Base-by-base conservation (phyloP, 2,888 invertebrate genomes). In the Cantharis nigra region DNA sequence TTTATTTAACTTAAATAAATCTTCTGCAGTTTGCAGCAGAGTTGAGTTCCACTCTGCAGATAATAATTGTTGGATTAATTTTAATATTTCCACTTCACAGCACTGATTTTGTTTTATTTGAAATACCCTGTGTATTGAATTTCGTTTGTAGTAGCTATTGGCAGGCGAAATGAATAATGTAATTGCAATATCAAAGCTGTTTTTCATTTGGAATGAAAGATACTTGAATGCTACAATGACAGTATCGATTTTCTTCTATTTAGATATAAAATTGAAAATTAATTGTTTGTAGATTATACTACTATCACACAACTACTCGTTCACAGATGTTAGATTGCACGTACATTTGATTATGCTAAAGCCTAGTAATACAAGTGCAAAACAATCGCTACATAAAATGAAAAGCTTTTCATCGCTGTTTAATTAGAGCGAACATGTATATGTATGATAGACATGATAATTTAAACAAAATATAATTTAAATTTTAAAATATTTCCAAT, bases 281-380 rank as follows among this genome's bases (percentile, higher is more conserved):
- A 71, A 71, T 71, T 71, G 71, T 63, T 71, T 71, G 64, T 49
- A 70, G 70, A 70, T 18, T 64, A 71, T n/a, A 49, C 49, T 7
- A 33, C 2, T n/a, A 67, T 18, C 33, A 72, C 67, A 67, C 33
- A 67, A 63, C 20, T 71, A 64, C 30, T 30, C 28, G 49, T 30
- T 72, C 67, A 72, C 33, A 72, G 30, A 72, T 72, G 72, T 67
- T 72, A 33, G 72, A 65, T 72, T 67, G 33, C 33, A 49, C 49
- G 23, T 72, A 67, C 33, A 23, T 72, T 67, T 67, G 67, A 72
- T 72, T 63, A 72, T 65, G 64, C 72, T 72, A 30, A 72, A 72
- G n/a, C 65, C 26, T 20, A 26, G 49, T 49, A n/a, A 28, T 72
- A 67, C 65, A 30, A 67, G 23, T 65, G 33, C 67, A 67, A 65